Evolutionary conservation across 1,140 invertebrate genomes (phyloP).

Genomic region (Galendromus occidentalis): DNA sequence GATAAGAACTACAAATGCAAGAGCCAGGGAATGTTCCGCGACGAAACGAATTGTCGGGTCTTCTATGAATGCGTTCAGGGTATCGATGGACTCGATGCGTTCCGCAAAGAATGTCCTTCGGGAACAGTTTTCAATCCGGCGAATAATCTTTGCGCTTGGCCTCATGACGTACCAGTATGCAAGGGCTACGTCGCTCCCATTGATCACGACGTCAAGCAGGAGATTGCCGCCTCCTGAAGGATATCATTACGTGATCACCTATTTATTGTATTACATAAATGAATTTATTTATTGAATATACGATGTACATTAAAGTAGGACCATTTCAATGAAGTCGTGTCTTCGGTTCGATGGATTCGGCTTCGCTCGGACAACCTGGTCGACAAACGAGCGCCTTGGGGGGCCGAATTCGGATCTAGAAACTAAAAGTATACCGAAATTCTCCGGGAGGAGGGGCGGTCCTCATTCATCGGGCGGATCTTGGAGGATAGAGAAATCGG

Average conservation of each 20-base stretch:
- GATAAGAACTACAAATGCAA: conserved; percentile 9
- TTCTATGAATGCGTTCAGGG: conserved; percentile 21
- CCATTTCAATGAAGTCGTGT: no score
- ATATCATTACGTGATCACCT: no score
- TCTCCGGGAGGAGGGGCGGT: no score
- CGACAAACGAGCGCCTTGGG: no score
- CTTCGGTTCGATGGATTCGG: no score
- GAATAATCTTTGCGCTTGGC: conserved; percentile 19
- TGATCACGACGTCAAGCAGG: conserved; percentile 4
- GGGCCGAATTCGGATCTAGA: no score
- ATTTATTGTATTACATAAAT: not conserved
- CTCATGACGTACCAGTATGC: conserved; percentile 20
- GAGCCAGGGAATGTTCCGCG: conserved; percentile 14
- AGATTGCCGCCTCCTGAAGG: not conserved
- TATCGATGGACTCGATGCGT: conserved; percentile 7
- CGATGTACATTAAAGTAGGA: no score
- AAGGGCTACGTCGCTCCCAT: not conserved
- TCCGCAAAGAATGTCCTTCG: conserved; percentile 16
- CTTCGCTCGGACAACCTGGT: no score
- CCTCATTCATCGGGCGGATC: no score
- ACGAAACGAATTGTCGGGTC: conserved; percentile 18
- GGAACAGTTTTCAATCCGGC: conserved; percentile 23
- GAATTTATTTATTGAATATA: not conserved
- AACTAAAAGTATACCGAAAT: no score
- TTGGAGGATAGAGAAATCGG: no score